Base-by-base conservation (phyloP, 2,888 invertebrate genomes). In the Tetropium fuscum region DNA sequence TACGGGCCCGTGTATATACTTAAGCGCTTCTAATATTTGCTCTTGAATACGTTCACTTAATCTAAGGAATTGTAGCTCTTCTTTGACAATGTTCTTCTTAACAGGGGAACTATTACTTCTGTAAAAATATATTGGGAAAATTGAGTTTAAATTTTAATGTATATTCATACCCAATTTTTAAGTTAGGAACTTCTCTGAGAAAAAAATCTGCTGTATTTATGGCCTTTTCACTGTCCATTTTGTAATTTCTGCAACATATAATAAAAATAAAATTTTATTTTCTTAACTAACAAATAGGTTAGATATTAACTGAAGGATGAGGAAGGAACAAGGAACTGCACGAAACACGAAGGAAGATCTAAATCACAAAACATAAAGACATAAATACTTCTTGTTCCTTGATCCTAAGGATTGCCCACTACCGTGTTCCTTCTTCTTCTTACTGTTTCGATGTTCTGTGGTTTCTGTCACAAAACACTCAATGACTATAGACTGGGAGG, bases 1-100 rank as follows among this genome's bases (percentile, higher is more conserved):
- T 88, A 83, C 90, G 59, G 88, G 84, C n/a, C 93, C 93, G 81
- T 92, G 90, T 64, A 93, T 88, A 67, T 86, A 86, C 63, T 88
- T 87, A 47, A 93, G 79, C 1, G 92, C 92, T 63, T 92, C 90
- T 81, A 91, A 85, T 30, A 93, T 86, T 71, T 88, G 83, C 74
- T 89, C 88, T 75, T 92, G 91, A 1, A 90, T 87, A 69, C 89
- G 87, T 19, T 90, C 85, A 44, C 85, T 86, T 15, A 93, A 80
- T 3, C 88, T 85, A 40, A 93, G 80, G 3, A 89, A 89, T 74
- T 92, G 92, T 81, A 93, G 83, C 81, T 93, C 92, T 61, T 91
- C 90, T 79, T 90, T 91, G 1, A 90, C 84, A 3, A 83, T 80
- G 20, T 84, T 84, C 58, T 80, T 83, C 3, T 86, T 83, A 62